Evolutionary conservation across 2,113 vertebrate species (phyloP).

Genomic region (Prochilodus magdalenae): DNA sequence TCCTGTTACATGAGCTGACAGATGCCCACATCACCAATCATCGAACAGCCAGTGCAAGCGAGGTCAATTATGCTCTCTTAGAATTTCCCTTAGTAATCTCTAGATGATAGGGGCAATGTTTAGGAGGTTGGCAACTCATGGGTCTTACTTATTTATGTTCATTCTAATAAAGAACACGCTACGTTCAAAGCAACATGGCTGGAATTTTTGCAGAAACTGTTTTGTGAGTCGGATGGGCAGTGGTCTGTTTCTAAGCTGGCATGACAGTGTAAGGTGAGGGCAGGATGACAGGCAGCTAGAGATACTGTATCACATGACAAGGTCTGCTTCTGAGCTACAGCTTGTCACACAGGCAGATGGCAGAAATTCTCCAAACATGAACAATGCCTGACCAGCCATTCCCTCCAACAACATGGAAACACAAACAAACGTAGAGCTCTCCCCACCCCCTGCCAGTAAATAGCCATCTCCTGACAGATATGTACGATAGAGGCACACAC

Average conservation of each 20-base stretch:
- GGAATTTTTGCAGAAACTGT: background rate
- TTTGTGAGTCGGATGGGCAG: background rate
- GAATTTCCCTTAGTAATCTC: no score
- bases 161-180: no score
- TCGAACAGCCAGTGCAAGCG: no score
- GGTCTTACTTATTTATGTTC: no score
- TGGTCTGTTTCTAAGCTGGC: slow-evolving; percentile 11
- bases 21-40: no score
- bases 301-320: slow-evolving; percentile 13
- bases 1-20: no score
- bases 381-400: slow-evolving; percentile 7
- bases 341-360: background rate
- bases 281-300: slow-evolving; percentile 7
- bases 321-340: background rate
- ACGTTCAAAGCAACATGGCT: no score
- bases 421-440: background rate
- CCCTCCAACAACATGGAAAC: slow-evolving; percentile 27
- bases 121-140: no score
- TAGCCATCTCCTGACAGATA: background rate
- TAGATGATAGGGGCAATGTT: no score
- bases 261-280: background rate
- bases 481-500: background rate
- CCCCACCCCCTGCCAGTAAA: background rate
- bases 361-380: background rate
- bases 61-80: no score